These are phyloP conservation scores for Bombus impatiens DNA, from an alignment of 1,140 invertebrate genomes.

Conservation along the genomic window DNA sequence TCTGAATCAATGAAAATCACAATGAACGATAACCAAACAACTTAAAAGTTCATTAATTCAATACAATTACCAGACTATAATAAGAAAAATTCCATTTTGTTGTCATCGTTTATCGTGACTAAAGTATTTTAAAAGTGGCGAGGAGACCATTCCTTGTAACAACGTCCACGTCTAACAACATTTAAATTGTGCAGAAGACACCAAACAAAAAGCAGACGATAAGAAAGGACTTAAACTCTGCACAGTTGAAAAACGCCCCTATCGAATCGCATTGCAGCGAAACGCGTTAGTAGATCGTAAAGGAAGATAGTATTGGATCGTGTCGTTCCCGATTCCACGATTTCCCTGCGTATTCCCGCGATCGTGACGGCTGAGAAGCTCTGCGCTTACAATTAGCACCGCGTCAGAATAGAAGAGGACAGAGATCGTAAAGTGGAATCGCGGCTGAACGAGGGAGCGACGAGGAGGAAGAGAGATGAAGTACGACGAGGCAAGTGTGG, in stretches of 20 bases:
- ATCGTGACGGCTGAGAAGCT: constrained; percentile 56
- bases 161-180: background rate
- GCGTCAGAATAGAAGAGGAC: constrained; percentile 60
- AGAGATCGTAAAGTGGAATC: constrained; percentile 32
- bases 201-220: background rate
- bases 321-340: constrained; percentile 34
- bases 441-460: constrained; percentile 1
- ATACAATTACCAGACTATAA: too few species aligned
- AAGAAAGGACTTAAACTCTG: background rate
- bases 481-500: constrained; percentile 47
- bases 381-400: constrained; percentile 66
- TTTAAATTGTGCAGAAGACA: background rate
- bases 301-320: constrained; percentile 16
- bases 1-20: too few species aligned
- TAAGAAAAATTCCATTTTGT: too few species aligned
- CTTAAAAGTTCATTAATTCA: too few species aligned
- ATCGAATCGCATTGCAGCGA: background rate
- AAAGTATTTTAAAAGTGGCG: background rate
- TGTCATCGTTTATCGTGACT: background rate
- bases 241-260: background rate
- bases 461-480: constrained; percentile 21
- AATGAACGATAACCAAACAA: too few species aligned
- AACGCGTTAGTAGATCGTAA: background rate
- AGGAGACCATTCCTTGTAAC: background rate
- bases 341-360: constrained; percentile 25